Conservation (phyloP, 2,113 vertebrate species). For the Stegostoma tigrinum region DNA sequence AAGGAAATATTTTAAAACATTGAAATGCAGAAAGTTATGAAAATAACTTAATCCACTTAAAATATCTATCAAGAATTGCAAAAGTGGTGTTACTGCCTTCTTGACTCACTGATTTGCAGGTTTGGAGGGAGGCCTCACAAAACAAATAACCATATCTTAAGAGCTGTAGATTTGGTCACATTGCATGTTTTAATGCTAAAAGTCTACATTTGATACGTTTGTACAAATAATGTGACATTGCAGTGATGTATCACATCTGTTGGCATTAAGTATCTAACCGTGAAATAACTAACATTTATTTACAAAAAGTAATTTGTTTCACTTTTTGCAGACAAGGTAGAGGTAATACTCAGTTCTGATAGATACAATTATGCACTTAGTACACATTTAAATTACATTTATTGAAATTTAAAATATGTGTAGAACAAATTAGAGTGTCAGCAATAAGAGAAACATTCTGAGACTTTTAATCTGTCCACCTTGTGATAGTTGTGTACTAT, state of each 20-base stretch:
- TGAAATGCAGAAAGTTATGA: neutral
- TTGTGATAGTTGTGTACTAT: neutral
- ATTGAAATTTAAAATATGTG: neutral
- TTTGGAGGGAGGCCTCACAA: neutral
- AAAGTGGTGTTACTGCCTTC: neutral
- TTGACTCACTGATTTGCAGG: neutral
- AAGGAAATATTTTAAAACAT: neutral
- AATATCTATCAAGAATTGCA: neutral
- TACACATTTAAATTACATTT: neutral
- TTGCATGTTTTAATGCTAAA: neutral
- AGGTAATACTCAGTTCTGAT: neutral
- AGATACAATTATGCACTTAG: neutral
- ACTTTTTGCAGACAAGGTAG: neutral
- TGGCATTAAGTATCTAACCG: neutral
- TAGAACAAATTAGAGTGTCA: neutral
- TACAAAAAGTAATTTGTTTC: neutral
- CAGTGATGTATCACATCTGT: neutral
- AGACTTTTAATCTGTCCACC: neutral
- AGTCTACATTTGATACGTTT: neutral
- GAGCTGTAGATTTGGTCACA: neutral
- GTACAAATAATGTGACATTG: neutral
- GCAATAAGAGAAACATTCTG: too few relatives aligned
- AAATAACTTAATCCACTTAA: neutral
- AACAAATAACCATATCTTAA: neutral
- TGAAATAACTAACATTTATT: neutral